A percentile compares a stretch with the other conserved stretches of the same genome.
Evolutionary conservation across 2,113 vertebrate genomes (phyloP).

Genomic region (Hippolais icterina): DNA sequence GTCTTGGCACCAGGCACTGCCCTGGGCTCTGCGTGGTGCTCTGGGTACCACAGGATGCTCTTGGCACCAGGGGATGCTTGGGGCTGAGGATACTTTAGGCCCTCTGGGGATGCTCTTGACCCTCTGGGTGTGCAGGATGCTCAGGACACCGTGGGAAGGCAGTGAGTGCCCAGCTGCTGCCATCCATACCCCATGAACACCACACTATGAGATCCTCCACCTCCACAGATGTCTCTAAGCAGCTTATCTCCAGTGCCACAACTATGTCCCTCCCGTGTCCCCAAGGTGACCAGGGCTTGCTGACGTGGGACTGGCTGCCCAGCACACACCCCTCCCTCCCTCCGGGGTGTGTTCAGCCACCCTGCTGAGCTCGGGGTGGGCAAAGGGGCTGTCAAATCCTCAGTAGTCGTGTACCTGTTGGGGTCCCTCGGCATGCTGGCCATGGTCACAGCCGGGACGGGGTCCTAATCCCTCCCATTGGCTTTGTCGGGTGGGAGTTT

Average conservation of each 20-base stretch:
- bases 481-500: neutral
- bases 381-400: neutral
- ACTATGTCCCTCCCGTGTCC: neutral
- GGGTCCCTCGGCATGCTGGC: accelerated
- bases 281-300: neutral
- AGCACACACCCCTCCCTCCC: neutral
- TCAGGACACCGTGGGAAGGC: neutral
- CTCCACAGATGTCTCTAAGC: neutral
- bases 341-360: too few relatives aligned
- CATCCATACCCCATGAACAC: neutral
- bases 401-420: accelerated
- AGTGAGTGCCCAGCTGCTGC: neutral
- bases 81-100: neutral
- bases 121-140: neutral
- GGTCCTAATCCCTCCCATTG: neutral
- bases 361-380: accelerated
- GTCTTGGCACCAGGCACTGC: neutral
- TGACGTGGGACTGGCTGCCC: neutral
- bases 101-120: neutral
- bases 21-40: neutral
- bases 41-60: neutral
- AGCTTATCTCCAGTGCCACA: constrained; percentile 10
- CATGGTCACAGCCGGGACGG: accelerated
- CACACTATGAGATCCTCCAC: neutral
- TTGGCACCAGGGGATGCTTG: accelerated